Evolutionary conservation across 2,797 vertebrate species (phyloP), one percentile per base, ranked within the genome.

Genomic region (Podargus strigoides): DNA sequence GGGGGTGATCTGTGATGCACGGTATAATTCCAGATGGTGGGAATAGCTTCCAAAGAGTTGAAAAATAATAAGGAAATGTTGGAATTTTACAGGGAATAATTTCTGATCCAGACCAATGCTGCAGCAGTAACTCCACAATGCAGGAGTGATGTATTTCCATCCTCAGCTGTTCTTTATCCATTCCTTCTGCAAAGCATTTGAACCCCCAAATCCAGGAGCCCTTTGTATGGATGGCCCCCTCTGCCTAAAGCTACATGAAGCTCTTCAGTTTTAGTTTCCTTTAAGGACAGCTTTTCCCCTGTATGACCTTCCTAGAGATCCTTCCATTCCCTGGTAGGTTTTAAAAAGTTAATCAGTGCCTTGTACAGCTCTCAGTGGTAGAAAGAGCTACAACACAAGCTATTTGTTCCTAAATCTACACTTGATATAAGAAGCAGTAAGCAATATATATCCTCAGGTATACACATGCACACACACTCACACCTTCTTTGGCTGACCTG

Each of bases 401-500:
- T 91, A 60, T 93, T 94, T 90, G 73, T 91, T 91, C 76, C 85
- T 74, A 46, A 92, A 72, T 77, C 92, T 90, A 58, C 75, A 7
- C 79, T 81, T 5, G 19, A 62, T 85, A 41, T 17, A 52, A 69
- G 74, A 58, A 85, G 64, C 85, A 86, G 66, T 67, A 46, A 83
- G 59, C 78, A 84, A 36, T 44, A 27, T 19, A 41, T 75, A 62
- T 68, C 72, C 80, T 64, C 19, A 34, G 59, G 34, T n/a, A 56
- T 28, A 50, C 37, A 13, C n/a, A 8, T 21, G 5, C 34, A 21
- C n/a, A 8, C 64, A 20, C 2, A 6, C 69, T 82, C n/a, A 50
- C 81, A 80, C 88, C 80, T 95, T 14, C 84, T 41, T 20, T 86
- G 92, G 85, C 89, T 81, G 93, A 96, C 93, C 90, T 58, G 77